These are phyloP conservation scores for Egretta garzetta DNA, from an alignment of 2,113 vertebrate genomes.

Conservation along the genomic window DNA sequence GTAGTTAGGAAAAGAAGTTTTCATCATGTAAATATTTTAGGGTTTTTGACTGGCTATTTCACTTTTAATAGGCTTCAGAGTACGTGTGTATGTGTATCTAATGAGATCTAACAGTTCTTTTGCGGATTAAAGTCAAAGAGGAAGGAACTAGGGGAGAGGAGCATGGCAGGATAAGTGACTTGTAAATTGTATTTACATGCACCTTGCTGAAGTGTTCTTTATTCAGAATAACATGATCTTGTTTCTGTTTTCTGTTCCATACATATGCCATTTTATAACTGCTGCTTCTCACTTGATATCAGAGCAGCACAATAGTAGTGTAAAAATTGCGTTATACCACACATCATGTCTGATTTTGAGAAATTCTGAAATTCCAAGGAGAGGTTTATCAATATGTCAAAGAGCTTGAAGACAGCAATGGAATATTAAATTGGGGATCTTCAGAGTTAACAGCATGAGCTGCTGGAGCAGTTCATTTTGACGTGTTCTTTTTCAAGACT, in stretches of 20 bases:
- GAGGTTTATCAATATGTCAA: not conserved
- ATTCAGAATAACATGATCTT: not conserved
- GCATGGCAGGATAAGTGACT: not conserved
- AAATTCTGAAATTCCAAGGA: not conserved
- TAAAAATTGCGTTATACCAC: not conserved
- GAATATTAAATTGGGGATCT: not conserved
- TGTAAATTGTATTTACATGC: not conserved
- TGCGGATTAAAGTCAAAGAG: not conserved
- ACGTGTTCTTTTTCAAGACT: not conserved
- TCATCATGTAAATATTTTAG: not conserved
- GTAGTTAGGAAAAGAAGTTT: not conserved
- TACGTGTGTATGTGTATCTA: rapidly evolving
- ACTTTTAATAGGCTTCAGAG: not conserved
- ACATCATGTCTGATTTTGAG: not conserved
- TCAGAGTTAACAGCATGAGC: not conserved
- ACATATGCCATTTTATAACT: not conserved
- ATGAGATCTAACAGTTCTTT: not conserved
- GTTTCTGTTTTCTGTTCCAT: not conserved
- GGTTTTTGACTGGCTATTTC: not conserved
- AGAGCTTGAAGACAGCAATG: not conserved
- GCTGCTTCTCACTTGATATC: not conserved
- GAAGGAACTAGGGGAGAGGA: not conserved
- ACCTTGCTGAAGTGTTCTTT: not conserved
- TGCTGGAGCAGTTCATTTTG: not conserved
- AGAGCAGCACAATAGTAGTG: not conserved